phyloP scores from a whole-genome alignment of 2,888 invertebrate species.

The Lordiphosa fenestrarum region DNA sequence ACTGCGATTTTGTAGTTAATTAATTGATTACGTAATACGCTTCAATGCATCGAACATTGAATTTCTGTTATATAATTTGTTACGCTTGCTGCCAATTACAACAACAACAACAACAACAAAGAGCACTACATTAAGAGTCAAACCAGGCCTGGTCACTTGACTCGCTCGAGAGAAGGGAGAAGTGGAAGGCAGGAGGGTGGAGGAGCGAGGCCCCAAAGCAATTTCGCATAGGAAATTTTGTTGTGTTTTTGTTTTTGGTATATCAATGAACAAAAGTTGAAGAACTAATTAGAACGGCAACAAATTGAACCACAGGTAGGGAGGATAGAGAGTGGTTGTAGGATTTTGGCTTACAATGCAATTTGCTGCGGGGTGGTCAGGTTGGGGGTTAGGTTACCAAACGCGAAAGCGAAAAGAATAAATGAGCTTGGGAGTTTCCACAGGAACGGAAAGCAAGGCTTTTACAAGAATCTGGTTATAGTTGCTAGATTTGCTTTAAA shows the following conservation, averaged over 20 bases:
- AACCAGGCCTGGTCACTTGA: constrained; percentile 14
- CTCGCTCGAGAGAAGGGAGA: not conserved
- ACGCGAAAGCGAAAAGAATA: too few species aligned
- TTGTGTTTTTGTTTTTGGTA: not conserved
- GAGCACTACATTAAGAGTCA: constrained; percentile 7
- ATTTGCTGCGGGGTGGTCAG: constrained; percentile 2
- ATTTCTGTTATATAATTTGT: constrained; percentile 48
- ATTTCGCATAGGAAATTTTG: constrained; percentile 21
- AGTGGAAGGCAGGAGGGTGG: not conserved
- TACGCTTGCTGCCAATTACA: constrained; percentile 63
- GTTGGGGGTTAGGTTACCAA: too few species aligned
- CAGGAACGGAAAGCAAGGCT: too few species aligned
- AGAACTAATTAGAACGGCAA: constrained; percentile 58
- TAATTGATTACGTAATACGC: constrained; percentile 66
- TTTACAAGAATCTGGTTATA: too few species aligned
- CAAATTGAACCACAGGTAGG: constrained; percentile 41
- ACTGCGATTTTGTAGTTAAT: constrained; percentile 58
- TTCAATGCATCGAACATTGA: constrained; percentile 47
- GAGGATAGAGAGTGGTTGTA: not conserved
- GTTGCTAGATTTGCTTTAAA: too few species aligned
- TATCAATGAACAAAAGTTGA: constrained; percentile 46
- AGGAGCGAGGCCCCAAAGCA: constrained; percentile 4
- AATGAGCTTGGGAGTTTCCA: too few species aligned
- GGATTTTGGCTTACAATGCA: constrained; percentile 10
- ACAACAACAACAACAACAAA: constrained; percentile 28